A percentile compares a stretch with the other conserved stretches of the same genome.
phyloP scores from a whole-genome alignment of 1,140 invertebrate genomes.

The Drosophila saltans region DNA sequence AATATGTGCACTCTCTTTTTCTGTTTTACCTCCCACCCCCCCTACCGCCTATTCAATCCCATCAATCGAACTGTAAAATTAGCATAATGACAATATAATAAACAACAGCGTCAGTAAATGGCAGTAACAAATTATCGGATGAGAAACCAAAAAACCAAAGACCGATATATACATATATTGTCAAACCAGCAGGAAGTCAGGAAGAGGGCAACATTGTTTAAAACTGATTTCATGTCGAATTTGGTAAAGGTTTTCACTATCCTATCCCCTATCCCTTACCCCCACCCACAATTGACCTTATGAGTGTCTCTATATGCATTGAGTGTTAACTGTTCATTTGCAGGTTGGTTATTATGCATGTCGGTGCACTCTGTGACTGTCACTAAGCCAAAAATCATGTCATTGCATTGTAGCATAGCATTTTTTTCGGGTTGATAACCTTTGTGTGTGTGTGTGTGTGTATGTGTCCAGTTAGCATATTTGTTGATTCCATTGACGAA shows the following conservation, averaged over 20 bases:
- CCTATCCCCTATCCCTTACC: background rate
- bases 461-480: slow-evolving; percentile 19
- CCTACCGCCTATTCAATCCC: slow-evolving; percentile 50
- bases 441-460: slow-evolving; percentile 24
- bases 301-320: slow-evolving; percentile 25
- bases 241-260: slow-evolving; percentile 1
- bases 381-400: slow-evolving; percentile 68
- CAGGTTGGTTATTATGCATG: slow-evolving; percentile 64
- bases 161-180: slow-evolving; percentile 6
- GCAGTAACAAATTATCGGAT: slow-evolving; percentile 42
- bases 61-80: slow-evolving; percentile 69
- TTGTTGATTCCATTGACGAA: slow-evolving; percentile 77
- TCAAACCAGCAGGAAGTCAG: slow-evolving; percentile 25
- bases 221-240: slow-evolving; percentile 3
- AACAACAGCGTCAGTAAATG: slow-evolving; percentile 54
- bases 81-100: slow-evolving; percentile 81
- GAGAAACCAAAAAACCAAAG: slow-evolving; percentile 9
- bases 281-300: background rate
- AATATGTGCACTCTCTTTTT: slow-evolving; percentile 35
- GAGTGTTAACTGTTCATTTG: slow-evolving; percentile 54
- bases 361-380: background rate
- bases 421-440: slow-evolving; percentile 70
- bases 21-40: slow-evolving; percentile 8
- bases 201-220: background rate
- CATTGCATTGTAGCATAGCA: slow-evolving; percentile 69